Evolutionary conservation across 2,888 invertebrate genomes (phyloP).

Genomic region (Drosophila kuntzei): DNA sequence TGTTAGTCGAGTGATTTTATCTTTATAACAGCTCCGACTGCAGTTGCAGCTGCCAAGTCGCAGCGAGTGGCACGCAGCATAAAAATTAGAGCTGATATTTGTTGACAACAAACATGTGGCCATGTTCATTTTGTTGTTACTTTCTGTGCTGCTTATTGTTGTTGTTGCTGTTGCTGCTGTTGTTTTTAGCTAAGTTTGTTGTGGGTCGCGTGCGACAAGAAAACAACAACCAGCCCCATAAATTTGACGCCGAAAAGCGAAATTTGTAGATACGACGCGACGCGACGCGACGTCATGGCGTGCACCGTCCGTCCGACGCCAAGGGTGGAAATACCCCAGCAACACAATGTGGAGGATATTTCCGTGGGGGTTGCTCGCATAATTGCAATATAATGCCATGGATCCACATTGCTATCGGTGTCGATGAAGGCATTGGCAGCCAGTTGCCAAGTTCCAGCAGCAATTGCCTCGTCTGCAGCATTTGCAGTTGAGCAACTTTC

Average conservation of each 20-base stretch:
- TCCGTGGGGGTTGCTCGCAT: conserved; percentile 65
- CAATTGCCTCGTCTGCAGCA: conserved; percentile 52
- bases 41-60: conserved; percentile 28
- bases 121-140: conserved; percentile 39
- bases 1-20: conserved; percentile 62
- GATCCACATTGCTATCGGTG: conserved; percentile 35
- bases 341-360: conserved; percentile 10
- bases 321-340: conserved; percentile 53
- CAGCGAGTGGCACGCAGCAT: conserved; percentile 64
- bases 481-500: conserved; percentile 68
- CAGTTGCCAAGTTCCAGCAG: conserved; percentile 54
- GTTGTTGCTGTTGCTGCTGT: conserved; percentile 6
- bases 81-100: conserved; percentile 72
- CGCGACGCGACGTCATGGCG: conserved; percentile 60
- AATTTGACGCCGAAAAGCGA: conserved; percentile 54
- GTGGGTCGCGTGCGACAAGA: conserved; percentile 44
- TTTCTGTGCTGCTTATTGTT: conserved; percentile 11
- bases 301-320: conserved; percentile 55
- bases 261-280: conserved; percentile 53
- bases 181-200: conserved; percentile 19
- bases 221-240: conserved; percentile 45
- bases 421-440: conserved; percentile 26
- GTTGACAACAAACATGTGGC: conserved; percentile 77
- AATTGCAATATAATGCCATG: conserved; percentile 75
- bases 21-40: conserved; percentile 16